Conservation (phyloP, 2,113 vertebrate genomes). For the Procavia capensis region DNA sequence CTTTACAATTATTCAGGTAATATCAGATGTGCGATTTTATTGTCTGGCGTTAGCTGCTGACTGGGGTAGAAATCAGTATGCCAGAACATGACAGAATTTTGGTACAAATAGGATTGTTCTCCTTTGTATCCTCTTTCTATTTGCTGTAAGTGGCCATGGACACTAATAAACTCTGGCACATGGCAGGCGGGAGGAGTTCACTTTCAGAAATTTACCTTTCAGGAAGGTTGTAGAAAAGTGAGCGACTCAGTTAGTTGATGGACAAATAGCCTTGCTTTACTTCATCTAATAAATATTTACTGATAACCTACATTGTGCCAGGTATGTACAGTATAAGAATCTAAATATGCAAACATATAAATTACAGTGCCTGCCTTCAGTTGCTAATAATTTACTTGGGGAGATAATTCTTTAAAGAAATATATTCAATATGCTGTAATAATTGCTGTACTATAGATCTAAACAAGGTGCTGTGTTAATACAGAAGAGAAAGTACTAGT, state of each 20-base stretch:
- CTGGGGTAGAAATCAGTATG: conserved; percentile 51
- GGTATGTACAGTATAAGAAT: not conserved
- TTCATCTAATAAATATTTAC: not conserved
- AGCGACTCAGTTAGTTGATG: not conserved
- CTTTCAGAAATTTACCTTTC: not conserved
- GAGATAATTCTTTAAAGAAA: not conserved
- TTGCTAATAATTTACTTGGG: not conserved
- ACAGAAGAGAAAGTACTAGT: not conserved
- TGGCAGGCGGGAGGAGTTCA: not conserved
- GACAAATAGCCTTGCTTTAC: not conserved
- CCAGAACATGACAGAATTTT: conserved; percentile 48
- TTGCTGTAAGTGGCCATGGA: not conserved
- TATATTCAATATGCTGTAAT: not conserved
- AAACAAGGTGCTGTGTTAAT: not conserved
- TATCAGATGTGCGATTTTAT: conserved; percentile 43
- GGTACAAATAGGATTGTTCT: not conserved
- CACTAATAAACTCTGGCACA: not conserved
- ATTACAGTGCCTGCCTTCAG: not conserved
- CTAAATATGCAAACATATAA: conserved; percentile 8
- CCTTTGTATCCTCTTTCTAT: not conserved
- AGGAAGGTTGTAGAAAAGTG: not conserved
- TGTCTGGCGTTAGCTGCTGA: conserved; percentile 31
- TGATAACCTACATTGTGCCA: not conserved
- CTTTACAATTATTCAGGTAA: conserved; percentile 30
- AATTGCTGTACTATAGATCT: not conserved